phyloP scores from a whole-genome alignment of 2,113 vertebrate genomes.

The Megaceryle torquata region DNA sequence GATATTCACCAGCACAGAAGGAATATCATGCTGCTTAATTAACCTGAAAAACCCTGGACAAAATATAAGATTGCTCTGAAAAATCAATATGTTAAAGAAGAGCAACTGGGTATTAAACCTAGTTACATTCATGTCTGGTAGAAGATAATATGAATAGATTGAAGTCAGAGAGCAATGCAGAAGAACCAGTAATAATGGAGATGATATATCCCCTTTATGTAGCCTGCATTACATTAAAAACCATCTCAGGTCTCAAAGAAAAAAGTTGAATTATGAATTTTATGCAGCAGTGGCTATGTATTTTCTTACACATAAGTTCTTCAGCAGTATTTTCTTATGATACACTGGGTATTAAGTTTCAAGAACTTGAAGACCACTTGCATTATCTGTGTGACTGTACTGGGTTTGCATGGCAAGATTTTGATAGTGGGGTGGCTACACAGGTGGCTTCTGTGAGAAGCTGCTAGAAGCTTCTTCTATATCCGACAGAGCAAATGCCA shows the following conservation, averaged over 20 bases:
- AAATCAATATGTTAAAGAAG: neutral
- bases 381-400: neutral
- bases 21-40: neutral
- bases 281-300: neutral
- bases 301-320: neutral
- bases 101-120: neutral
- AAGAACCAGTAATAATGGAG: neutral
- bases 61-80: neutral
- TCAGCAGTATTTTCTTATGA: neutral
- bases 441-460: neutral
- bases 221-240: neutral
- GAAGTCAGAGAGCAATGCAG: neutral
- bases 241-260: neutral
- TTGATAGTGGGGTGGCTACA: neutral
- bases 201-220: neutral
- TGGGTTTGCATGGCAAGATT: neutral
- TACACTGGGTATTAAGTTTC: neutral
- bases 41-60: neutral
- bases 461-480: neutral
- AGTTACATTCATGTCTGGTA: neutral
- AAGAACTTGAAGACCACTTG: neutral
- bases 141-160: neutral
- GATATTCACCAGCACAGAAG: neutral
- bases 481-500: neutral
- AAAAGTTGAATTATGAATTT: slow-evolving; percentile 26